Evolutionary conservation across 2,113 vertebrate species (phyloP), one percentile per base, ranked within the genome.

Genomic region (Pseudonaja textilis): DNA sequence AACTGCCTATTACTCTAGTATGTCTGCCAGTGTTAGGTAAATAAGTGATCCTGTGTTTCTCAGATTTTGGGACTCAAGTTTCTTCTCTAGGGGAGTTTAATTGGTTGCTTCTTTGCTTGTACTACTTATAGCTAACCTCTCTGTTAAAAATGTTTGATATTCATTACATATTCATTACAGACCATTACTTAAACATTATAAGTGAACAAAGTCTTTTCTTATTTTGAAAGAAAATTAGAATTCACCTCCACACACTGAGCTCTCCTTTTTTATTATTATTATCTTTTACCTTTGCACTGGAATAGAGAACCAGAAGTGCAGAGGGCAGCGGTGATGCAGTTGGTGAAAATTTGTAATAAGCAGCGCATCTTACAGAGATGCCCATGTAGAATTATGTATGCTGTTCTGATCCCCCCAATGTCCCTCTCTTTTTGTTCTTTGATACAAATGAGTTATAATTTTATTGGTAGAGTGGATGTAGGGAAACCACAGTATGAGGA

Each of bases 401-500:
- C 29, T 29, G 11, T 12, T 10, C 6, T 87, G 45, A 8, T 20
- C 3, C 10, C 5, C 20, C 1, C 25, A 5, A 56, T 47, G 0
- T 59, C 42, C 56, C 14, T 26, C 34, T 92, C 34, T 14, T 69
- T 14, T 69, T 54, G n/a, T 23, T 0, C 39, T 89, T 85, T 89
- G 64, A 91, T 45, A 45, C 55, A 54, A 89, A 81, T 34, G 54
- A 23, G 47, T 0, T 39, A 25, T 0, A 55, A 57, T 89, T 89
- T 57, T 89, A 88, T 54, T 14, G 42, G 90, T 22, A 1, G 74
- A 89, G 11, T 3, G 7, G 45, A 18, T 26, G 0, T 1, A 10
- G 52, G 26, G 87, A 81, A 87, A 0, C 20, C 16, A 1, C 0
- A 0, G n/a, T 0, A 9, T 39, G n/a, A 81, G 10, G 12, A 52